phyloP scores from a whole-genome alignment of 2,113 vertebrate species.

The Onychostoma macrolepis region DNA sequence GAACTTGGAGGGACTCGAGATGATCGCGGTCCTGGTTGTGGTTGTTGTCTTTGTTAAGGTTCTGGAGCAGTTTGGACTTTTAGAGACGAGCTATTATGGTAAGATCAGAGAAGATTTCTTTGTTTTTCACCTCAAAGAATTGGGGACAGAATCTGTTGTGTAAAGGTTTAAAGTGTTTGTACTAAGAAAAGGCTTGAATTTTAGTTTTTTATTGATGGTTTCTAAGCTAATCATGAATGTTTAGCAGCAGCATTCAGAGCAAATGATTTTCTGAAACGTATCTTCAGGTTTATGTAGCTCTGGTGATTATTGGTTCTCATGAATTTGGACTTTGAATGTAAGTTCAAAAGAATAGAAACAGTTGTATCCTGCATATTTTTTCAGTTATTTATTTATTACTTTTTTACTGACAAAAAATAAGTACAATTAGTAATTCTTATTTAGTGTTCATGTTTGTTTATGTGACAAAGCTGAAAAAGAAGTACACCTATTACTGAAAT shows the following conservation, averaged over 20 bases:
- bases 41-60: constrained; percentile 97
- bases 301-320: background rate
- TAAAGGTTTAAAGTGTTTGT: background rate
- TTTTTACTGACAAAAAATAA: background rate
- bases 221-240: background rate
- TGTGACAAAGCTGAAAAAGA: constrained; percentile 15
- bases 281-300: background rate
- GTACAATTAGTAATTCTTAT: background rate
- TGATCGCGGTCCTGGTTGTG: constrained; percentile 94
- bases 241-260: background rate
- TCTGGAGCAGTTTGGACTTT: constrained; percentile 96
- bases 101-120: constrained; percentile 70
- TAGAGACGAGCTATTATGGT: constrained; percentile 91
- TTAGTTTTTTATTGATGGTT: background rate
- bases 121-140: background rate
- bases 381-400: background rate
- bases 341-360: background rate
- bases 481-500: background rate
- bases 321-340: background rate
- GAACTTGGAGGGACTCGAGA: constrained; percentile 98
- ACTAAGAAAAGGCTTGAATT: too few relatives aligned
- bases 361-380: background rate
- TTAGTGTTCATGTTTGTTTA: background rate
- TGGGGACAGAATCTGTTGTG: background rate
- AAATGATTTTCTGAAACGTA: background rate